phyloP scores from a whole-genome alignment of 2,888 invertebrate genomes.

The Leptarthrus brevirostris region DNA sequence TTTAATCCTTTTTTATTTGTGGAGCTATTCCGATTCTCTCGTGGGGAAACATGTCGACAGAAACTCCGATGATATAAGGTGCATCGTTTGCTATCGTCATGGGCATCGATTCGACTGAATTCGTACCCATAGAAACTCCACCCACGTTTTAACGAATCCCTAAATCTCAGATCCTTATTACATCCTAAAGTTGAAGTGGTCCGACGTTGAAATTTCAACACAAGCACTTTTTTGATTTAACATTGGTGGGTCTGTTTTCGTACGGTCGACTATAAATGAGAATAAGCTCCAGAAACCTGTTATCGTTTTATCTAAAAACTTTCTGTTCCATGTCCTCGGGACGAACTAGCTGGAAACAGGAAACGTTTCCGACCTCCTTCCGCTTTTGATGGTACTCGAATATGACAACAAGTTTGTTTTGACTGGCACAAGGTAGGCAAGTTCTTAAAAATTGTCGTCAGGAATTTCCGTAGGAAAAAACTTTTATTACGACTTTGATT shows the following conservation, averaged over 20 bases:
- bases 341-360: neutral
- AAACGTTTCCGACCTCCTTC: slow-evolving; percentile 1
- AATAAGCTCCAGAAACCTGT: neutral
- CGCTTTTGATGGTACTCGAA: slow-evolving; percentile 11
- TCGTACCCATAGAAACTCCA: neutral
- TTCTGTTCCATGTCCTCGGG: neutral
- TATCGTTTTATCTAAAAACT: neutral
- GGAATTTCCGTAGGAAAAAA: too few relatives aligned
- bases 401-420: slow-evolving; percentile 34
- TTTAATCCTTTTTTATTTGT: slow-evolving; percentile 42
- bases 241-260: slow-evolving; percentile 4
- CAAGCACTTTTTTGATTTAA: slow-evolving; percentile 17
- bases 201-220: neutral
- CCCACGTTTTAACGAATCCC: neutral
- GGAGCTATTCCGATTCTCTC: neutral
- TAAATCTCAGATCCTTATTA: too few relatives aligned
- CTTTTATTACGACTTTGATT: too few relatives aligned
- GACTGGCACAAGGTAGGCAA: neutral
- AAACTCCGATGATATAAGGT: slow-evolving; percentile 7
- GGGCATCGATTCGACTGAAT: slow-evolving; percentile 16
- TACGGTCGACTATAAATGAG: neutral
- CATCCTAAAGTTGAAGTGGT: too few relatives aligned
- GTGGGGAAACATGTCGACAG: neutral
- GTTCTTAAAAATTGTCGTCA: too few relatives aligned
- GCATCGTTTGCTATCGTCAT: slow-evolving; percentile 34